Base-by-base conservation (phyloP, 2,113 vertebrate species). In the Pseudorasbora parva region DNA sequence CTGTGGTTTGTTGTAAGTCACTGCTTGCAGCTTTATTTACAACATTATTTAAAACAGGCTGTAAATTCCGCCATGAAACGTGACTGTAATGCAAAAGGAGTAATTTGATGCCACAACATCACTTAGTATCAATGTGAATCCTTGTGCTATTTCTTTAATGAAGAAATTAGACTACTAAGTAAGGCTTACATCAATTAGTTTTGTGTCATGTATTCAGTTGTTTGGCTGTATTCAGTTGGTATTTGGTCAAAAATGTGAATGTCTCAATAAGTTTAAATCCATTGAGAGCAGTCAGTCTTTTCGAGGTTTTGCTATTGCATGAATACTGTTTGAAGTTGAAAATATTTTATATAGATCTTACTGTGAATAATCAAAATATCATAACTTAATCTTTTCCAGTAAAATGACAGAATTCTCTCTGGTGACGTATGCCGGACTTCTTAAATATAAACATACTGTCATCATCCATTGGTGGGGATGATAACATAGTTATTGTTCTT, bases 21-120 rank as follows among this genome's bases (percentile, higher is more conserved):
- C 33, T 72, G n/a, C 62, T 56, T 45, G 14, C 9, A 79, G 77
- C 41, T 79, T 79, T 47, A 79, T 79, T 49, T 30, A 79, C 8
- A 78, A 62, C 23, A 62, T 78, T 49, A 64, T 79, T 79, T 41
- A 62, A 47, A 64, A 64, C 17, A 47, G 15, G 12, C 25, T 64
- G 12, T 78, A 60, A 8, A 78, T 43, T 76, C 17, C 7, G 6
- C 74, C 59, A 47, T 79, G 21, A 64, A 56, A 62, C 15, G 43
- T 27, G 14, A 30, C 37, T 45, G 33, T 9, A 5, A 14, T 60
- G 57, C 37, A 72, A 45, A 71, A 43, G 3, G 69, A 74, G 23
- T 27, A n/a, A 78, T 51, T 5, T 10, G 14, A 47, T 27, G 71
- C 71, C 23, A 23, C 71, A 73, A 47, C 0, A 1, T 4, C 10